Evolutionary conservation across 2,113 vertebrate genomes (phyloP).

Genomic region (Halcyon malimbica): DNA sequence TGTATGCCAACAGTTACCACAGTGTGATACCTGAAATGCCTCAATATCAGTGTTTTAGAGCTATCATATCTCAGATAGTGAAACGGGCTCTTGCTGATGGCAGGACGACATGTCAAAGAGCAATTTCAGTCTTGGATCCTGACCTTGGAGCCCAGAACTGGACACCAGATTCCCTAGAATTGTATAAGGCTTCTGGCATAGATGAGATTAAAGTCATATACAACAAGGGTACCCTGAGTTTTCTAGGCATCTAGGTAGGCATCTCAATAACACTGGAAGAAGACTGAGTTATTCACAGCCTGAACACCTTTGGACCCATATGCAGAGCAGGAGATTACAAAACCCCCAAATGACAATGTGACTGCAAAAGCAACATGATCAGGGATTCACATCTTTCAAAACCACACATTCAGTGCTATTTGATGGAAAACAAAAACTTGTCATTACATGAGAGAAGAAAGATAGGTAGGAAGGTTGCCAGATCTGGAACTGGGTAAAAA

Average conservation of each 20-base stretch:
- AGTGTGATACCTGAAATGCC: not conserved
- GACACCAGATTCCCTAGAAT: not conserved
- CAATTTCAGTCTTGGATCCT: not conserved
- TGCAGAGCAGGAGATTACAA: not conserved
- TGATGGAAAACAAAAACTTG: not conserved
- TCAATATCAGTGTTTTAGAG: not conserved
- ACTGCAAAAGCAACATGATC: not conserved
- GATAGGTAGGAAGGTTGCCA: not conserved
- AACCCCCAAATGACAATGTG: not conserved
- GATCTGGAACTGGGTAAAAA: not conserved
- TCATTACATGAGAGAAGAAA: not conserved
- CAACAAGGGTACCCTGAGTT: not conserved
- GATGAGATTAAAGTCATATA: not conserved
- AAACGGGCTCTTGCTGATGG: not conserved
- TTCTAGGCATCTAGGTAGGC: not conserved
- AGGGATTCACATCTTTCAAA: not conserved
- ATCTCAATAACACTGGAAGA: not conserved
- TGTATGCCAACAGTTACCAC: not conserved
- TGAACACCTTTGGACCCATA: not conserved
- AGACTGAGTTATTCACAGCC: not conserved
- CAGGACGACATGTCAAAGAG: not conserved
- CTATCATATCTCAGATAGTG: not conserved
- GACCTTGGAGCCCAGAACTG: not conserved
- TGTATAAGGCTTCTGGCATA: not conserved
- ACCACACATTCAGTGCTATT: not conserved